Evolutionary conservation across 2,888 invertebrate genomes (phyloP), one percentile per base, ranked within the genome.

Genomic region (Drosophila infuscata): DNA sequence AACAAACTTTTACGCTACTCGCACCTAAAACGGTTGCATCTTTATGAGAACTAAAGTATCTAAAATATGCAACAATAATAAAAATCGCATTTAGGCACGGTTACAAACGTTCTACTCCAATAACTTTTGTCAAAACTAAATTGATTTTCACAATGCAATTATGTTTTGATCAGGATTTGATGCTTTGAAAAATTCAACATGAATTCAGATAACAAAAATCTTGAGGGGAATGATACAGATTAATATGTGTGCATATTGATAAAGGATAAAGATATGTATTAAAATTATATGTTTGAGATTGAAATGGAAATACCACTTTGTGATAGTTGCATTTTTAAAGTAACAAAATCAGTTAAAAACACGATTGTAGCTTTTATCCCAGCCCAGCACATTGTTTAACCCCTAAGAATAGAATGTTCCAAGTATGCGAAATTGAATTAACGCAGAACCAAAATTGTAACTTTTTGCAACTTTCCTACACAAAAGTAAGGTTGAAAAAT

Each of bases 1-100:
- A 58, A 62, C 36, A 20, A 68, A 68, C 65, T 80, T 71, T 80
- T 62, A 64, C 61, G n/a, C 43, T 36, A 46, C 11, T 43, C 41
- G n/a, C 30, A 41, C 25, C 56, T 63, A 63, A 70, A 58, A 49
- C 29, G 41, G 3, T 38, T 49, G 29, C 58, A 66, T 70, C 48
- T 20, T 48, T 68, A 36, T 43, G 25, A 33, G 30, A 8, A 11
- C 35, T 15, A 17, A 61, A 54, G 43, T 59, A 49, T n/a, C 46
- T 41, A 46, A 56, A 62, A 43, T 32, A 33, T 29, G 36, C 3
- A 36, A 46, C 8, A 48, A 43, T 33, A 29, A 49, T 33, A 51
- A 17, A 3, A 6, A 20, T 32, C 11, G 8, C 25, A 25, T 25
- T 46, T 46, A 8, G 25, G 25, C 25, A 25, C 15, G 4, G 15